Conservation (phyloP, 1,140 invertebrate genomes). For the Atta cephalotes region DNA sequence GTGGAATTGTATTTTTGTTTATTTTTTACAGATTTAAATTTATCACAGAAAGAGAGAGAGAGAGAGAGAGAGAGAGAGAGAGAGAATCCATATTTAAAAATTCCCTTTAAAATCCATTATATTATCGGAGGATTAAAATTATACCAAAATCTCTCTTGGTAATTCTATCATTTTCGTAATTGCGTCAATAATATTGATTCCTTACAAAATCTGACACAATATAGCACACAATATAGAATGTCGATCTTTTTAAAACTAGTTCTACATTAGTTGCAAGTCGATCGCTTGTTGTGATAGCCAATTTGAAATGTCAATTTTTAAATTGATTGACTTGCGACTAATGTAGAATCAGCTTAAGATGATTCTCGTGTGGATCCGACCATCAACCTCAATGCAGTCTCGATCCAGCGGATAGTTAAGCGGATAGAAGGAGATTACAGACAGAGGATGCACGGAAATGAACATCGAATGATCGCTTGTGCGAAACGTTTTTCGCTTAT, state of each 20-base stretch:
- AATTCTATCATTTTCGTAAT: not conserved
- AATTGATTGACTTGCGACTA: too few relatives aligned
- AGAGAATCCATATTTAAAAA: too few relatives aligned
- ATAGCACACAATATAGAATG: not conserved
- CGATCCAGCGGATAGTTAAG: not conserved
- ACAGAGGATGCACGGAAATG: slow-evolving; percentile 27
- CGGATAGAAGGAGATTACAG: slow-evolving; percentile 59
- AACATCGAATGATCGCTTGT: slow-evolving; percentile 51
- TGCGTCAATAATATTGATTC: not conserved
- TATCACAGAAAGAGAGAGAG: too few relatives aligned
- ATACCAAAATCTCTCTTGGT: not conserved
- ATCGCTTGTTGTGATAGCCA: too few relatives aligned
- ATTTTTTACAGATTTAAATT: too few relatives aligned
- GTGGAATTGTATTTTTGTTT: too few relatives aligned
- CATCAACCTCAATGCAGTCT: not conserved
- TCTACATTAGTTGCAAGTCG: too few relatives aligned
- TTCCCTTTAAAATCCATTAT: too few relatives aligned
- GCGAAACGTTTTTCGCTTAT: slow-evolving; percentile 63
- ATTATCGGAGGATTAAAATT: not conserved
- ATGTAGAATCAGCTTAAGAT: not conserved
- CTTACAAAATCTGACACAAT: not conserved
- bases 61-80: too few relatives aligned
- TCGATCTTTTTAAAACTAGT: not conserved
- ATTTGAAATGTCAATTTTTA: too few relatives aligned
- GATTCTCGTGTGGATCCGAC: not conserved